phyloP scores from a whole-genome alignment of 2,113 vertebrate species.

The Malurus elegans region DNA sequence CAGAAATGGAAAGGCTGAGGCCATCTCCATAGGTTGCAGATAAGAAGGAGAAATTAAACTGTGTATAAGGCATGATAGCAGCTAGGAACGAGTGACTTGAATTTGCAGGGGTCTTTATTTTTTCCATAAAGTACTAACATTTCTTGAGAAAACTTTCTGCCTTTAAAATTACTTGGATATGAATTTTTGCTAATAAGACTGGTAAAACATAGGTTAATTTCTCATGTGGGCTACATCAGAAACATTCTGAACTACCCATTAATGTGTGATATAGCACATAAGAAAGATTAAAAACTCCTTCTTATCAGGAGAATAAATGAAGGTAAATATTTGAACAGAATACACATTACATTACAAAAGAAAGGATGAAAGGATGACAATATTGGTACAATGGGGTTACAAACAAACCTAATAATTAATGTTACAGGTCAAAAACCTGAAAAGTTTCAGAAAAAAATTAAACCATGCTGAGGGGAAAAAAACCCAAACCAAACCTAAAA shows the following conservation, averaged over 20 bases:
- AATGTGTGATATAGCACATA: background rate
- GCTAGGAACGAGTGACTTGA: background rate
- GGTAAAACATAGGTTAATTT: background rate
- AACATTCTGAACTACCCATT: background rate
- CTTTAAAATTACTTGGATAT: background rate
- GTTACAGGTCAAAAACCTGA: background rate
- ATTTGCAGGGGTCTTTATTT: background rate
- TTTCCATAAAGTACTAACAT: background rate
- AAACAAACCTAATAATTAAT: background rate
- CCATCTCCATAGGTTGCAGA: background rate
- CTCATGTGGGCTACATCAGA: background rate
- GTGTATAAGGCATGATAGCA: background rate
- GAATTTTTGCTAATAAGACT: background rate
- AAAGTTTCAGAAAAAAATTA: background rate
- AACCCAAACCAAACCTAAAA: background rate
- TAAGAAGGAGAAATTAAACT: background rate
- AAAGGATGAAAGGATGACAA: background rate
- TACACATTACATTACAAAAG: background rate
- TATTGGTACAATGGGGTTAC: background rate
- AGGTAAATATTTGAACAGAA: background rate
- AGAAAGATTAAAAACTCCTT: background rate
- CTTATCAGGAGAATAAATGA: background rate
- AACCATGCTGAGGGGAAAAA: background rate
- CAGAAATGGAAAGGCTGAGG: background rate
- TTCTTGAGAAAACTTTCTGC: background rate